A percentile compares a stretch with the other conserved stretches of the same genome.
Conservation (phyloP, 2,113 vertebrate genomes). For the Gasterosteus aculeatus region DNA sequence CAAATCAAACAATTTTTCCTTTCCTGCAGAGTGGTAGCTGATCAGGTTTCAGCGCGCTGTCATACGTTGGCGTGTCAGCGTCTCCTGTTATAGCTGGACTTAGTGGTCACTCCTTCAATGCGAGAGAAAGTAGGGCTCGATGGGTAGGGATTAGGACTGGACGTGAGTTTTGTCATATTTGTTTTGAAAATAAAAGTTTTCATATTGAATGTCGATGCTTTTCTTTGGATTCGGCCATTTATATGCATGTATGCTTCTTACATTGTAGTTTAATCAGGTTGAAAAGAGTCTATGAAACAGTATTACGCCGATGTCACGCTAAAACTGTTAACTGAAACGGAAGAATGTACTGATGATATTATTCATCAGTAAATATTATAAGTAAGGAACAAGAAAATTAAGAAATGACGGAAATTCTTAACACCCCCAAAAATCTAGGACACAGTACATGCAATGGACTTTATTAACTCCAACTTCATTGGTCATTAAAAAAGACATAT, state of each 20-base stretch:
- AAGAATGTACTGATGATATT: too few species aligned
- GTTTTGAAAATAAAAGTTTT: background rate
- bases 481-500: background rate
- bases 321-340: background rate
- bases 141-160: too few species aligned
- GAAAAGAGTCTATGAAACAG: too few species aligned
- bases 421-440: background rate
- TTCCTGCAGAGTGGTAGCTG: background rate
- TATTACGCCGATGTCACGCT: background rate
- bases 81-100: background rate
- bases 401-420: background rate
- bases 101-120: background rate
- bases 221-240: background rate
- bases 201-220: background rate
- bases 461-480: background rate
- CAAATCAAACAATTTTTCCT: slow-evolving; percentile 23
- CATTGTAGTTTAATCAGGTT: too few species aligned
- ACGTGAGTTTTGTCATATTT: background rate
- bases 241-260: too few species aligned
- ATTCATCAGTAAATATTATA: background rate
- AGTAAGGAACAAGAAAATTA: background rate
- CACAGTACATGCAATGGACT: background rate
- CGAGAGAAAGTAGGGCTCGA: background rate
- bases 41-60: background rate
- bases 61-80: background rate